These are phyloP conservation scores for Belgica antarctica DNA, from an alignment of 2,888 invertebrate genomes.

Conservation along the genomic window DNA sequence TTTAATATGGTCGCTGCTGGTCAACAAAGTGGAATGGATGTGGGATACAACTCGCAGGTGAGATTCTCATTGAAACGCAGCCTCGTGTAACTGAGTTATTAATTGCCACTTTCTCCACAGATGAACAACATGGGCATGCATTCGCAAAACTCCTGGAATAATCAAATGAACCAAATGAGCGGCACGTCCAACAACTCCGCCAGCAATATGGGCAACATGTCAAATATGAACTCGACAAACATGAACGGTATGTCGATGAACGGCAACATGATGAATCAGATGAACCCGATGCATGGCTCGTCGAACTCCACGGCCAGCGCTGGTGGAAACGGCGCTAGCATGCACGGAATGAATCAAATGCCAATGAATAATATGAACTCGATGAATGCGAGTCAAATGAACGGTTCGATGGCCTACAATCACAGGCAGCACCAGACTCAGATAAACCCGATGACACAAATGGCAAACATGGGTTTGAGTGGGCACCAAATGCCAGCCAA, in stretches of 20 bases:
- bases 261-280: slow-evolving; percentile 49
- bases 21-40: slow-evolving; percentile 53
- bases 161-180: slow-evolving; percentile 35
- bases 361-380: slow-evolving; percentile 52
- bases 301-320: slow-evolving; percentile 52
- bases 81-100: neutral
- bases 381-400: slow-evolving; percentile 50
- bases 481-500: slow-evolving; percentile 64
- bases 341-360: slow-evolving; percentile 66
- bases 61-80: slow-evolving; percentile 33
- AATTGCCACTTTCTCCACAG: slow-evolving; percentile 46
- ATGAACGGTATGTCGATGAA: slow-evolving; percentile 46
- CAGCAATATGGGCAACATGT: slow-evolving; percentile 44
- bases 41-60: slow-evolving; percentile 55
- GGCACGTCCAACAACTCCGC: slow-evolving; percentile 44
- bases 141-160: slow-evolving; percentile 42
- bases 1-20: slow-evolving; percentile 53
- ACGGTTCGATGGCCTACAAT: slow-evolving; percentile 51
- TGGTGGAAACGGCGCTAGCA: slow-evolving; percentile 53
- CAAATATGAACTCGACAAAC: slow-evolving; percentile 47
- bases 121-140: slow-evolving; percentile 49
- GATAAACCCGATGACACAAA: slow-evolving; percentile 73
- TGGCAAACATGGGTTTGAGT: slow-evolving; percentile 70
- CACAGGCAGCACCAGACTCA: slow-evolving; percentile 55
- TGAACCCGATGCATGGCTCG: slow-evolving; percentile 47